phyloP scores from a whole-genome alignment of 37 sponge, comb jelly and placozoan genomes.

The Agelas oroides region DNA sequence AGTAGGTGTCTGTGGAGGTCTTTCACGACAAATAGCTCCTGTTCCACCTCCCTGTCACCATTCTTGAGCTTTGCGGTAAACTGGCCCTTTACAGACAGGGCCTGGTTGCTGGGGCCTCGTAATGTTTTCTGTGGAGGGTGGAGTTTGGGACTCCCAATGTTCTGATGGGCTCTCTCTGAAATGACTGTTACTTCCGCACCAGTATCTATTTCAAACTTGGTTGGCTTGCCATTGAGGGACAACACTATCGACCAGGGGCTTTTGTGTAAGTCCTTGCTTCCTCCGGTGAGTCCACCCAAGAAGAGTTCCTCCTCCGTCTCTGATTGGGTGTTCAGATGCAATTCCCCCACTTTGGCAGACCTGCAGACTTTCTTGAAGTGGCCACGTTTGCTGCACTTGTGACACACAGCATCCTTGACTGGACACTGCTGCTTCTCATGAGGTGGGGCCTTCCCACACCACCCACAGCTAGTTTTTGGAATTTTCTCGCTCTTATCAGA shows the following conservation, averaged over 20 bases:
- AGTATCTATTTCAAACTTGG: too few relatives aligned
- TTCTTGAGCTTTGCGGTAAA: constrained; percentile 11
- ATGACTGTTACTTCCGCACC: too few relatives aligned
- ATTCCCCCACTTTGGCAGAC: not conserved
- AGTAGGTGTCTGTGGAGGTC: not conserved
- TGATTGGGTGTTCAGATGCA: too few relatives aligned
- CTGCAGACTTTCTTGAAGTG: constrained; percentile 13
- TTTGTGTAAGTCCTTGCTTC: too few relatives aligned
- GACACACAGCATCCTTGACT: constrained; percentile 4
- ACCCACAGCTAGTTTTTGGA: too few relatives aligned
- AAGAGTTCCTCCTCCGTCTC: too few relatives aligned
- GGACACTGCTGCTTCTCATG: too few relatives aligned
- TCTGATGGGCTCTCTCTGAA: not conserved
- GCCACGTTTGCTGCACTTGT: constrained; percentile 16
- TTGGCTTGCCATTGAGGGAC: too few relatives aligned
- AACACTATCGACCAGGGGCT: too few relatives aligned
- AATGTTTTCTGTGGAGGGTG: not conserved
- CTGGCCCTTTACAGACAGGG: not conserved
- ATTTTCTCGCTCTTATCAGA: too few relatives aligned
- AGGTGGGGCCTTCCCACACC: too few relatives aligned
- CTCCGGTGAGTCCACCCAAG: too few relatives aligned
- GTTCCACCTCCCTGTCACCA: not conserved
- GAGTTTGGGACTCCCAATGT: not conserved
- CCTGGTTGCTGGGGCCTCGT: not conserved
- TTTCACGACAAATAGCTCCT: not conserved